Base-by-base conservation (phyloP, 2,888 invertebrate species). In the Perithous albicinctus region DNA sequence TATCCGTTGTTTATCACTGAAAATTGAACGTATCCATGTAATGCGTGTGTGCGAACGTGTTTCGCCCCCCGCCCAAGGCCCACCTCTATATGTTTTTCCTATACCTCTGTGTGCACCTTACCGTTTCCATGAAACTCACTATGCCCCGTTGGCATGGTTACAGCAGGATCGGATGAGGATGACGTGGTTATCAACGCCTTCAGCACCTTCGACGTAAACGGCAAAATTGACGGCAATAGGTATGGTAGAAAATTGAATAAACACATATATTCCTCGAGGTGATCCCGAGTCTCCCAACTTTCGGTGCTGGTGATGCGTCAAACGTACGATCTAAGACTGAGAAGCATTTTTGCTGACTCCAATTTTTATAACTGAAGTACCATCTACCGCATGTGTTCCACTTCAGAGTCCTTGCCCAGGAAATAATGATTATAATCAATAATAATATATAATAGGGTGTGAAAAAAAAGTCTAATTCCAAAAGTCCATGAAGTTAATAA, bases 161-260 rank as follows among this genome's bases (percentile, higher is more conserved):
- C 85, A 85, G 85, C 85, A 94, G 96, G 96, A 92, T 94, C 96
- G 89, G 98, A 98, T 93, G 98, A 98, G 88, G 98, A 98, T 92
- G 97, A 97, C 87, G 97, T 97, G 91, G 97, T 98, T 93, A 96
- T 97, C 93, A 96, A 96, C 93, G 98, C 98, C 93, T 98, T 98
- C 96, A 96, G 96, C 94, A 96, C 97, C 93, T 98, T 98, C 94
- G 98, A 98, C 93, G 96, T 96, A 86, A 95, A 96, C 86, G 98
- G 98, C 93, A 95, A 95, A 94, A 97, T 98, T 94, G 96, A 97
- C 94, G 96, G 97, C 90, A 97, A 97, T 93, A 96, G 95, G 95
- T 95, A 93, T 92, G 93, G 86, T 35, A 51, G 15, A 35, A 38
- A 76, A 18, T 38, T 12, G 23, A 18, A 61, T 12, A 10, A 18